Evolutionary conservation across 2,888 invertebrate genomes (phyloP).

Genomic region (Ophonus ardosiacus): DNA sequence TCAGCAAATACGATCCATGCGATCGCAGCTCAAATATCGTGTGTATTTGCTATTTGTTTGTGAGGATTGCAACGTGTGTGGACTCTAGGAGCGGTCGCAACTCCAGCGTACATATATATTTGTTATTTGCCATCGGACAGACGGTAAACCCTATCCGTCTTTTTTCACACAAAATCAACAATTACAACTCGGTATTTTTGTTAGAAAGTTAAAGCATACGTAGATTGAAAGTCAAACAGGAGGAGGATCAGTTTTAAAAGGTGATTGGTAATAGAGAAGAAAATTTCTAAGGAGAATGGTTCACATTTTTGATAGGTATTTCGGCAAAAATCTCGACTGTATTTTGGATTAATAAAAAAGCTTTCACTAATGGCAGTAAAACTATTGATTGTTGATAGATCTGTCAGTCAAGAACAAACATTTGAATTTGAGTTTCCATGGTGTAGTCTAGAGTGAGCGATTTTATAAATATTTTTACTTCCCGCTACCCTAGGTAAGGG

Average conservation of each 20-base stretch:
- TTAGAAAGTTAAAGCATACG: not conserved
- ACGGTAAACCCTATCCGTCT: not conserved
- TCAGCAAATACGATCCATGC: constrained; percentile 1
- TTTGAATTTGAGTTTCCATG: too few species aligned
- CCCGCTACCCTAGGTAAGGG: too few species aligned
- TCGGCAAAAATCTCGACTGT: too few species aligned
- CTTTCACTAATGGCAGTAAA: too few species aligned
- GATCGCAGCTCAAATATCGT: constrained; percentile 4
- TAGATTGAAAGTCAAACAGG: not conserved
- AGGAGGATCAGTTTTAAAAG: not conserved
- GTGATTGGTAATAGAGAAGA: too few species aligned
- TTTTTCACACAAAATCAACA: constrained; percentile 4
- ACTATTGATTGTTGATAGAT: too few species aligned
- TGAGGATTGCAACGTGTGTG: not conserved
- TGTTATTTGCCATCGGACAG: constrained; percentile 2
- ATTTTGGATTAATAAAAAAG: too few species aligned
- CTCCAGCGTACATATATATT: not conserved
- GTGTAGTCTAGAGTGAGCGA: too few species aligned
- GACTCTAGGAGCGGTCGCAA: constrained; percentile 15
- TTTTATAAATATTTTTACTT: too few species aligned
- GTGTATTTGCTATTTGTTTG: constrained; percentile 5
- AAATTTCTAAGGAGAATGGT: too few species aligned
- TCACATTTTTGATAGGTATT: too few species aligned
- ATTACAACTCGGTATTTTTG: constrained; percentile 21
- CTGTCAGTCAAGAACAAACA: too few species aligned